Percentiles rank a stretch among this genome's conserved stretches.
Conservation (phyloP, 2,888 invertebrate genomes). For the Cryptocheilus praepositus region DNA sequence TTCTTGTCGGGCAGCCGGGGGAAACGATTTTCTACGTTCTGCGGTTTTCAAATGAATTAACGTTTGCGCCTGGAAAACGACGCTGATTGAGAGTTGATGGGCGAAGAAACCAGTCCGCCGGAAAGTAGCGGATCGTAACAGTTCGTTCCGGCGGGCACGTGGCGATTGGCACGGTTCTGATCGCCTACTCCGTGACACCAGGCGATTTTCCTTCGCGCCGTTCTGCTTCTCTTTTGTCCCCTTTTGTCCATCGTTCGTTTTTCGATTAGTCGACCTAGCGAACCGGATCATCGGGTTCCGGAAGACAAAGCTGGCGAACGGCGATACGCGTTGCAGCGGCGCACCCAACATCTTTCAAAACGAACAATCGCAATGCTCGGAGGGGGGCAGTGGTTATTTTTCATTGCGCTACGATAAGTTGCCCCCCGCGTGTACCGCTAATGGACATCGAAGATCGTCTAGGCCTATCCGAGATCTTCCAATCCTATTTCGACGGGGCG, state of each 20-base stretch:
- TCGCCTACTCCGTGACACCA: slow-evolving; percentile 28
- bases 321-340: slow-evolving; percentile 55
- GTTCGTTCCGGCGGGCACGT: slow-evolving; percentile 32
- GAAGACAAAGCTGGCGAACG: slow-evolving; percentile 53
- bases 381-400: not conserved
- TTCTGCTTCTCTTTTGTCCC: slow-evolving; percentile 6
- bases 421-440: too few relatives aligned
- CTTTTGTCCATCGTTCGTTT: slow-evolving; percentile 43
- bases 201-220: slow-evolving; percentile 36
- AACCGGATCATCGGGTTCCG: slow-evolving; percentile 61
- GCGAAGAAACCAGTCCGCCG: too few relatives aligned
- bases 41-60: slow-evolving; percentile 39
- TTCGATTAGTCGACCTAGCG: slow-evolving; percentile 63
- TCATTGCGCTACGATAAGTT: slow-evolving; percentile 17
- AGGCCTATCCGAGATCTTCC: too few relatives aligned
- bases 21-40: slow-evolving; percentile 20
- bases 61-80: not conserved
- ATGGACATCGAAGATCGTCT: too few relatives aligned
- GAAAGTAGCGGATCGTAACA: slow-evolving; percentile 19
- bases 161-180: slow-evolving; percentile 26
- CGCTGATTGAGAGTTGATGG: too few relatives aligned
- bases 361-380: slow-evolving; percentile 33
- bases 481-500: too few relatives aligned
- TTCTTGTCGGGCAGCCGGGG: not conserved
- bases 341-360: slow-evolving; percentile 64